A percentile compares a stretch with the other conserved stretches of the same genome.
Evolutionary conservation across 2,888 invertebrate species (phyloP).

Genomic region (Glyphotaelius pellucidus): DNA sequence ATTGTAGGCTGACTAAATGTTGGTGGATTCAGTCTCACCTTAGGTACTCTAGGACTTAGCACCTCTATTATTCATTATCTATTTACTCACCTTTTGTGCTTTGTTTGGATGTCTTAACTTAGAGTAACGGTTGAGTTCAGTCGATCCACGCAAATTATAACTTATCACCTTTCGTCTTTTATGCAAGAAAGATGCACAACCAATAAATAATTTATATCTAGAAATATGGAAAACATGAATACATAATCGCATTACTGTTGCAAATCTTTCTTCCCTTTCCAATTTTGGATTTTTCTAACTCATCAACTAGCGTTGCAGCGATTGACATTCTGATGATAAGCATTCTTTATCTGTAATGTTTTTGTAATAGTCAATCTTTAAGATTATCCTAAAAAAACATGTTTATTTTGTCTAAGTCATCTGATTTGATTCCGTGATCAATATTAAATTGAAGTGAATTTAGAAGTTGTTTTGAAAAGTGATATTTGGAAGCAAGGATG

Average conservation of each 20-base stretch:
- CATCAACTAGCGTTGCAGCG: not conserved
- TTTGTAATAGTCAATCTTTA: not conserved
- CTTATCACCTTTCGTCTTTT: not conserved
- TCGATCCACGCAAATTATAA: not conserved
- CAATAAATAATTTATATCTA: not conserved
- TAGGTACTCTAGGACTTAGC: not conserved
- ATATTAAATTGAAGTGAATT: not conserved
- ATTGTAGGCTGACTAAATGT: conserved; percentile 21
- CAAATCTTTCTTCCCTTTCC: not conserved
- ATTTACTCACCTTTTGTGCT: not conserved
- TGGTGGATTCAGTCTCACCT: not conserved
- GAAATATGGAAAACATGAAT: not conserved
- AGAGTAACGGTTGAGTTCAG: not conserved
- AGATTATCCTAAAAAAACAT: not conserved
- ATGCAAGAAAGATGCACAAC: not conserved
- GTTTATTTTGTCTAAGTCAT: not conserved
- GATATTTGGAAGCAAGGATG: not conserved
- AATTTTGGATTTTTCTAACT: not conserved
- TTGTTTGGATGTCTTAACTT: not conserved
- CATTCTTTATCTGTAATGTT: not conserved
- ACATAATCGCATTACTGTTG: not conserved
- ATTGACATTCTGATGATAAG: not conserved
- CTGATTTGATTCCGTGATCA: not conserved
- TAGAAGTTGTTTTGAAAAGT: not conserved
- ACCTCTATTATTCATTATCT: not conserved